These are phyloP conservation scores for Erebia aethiops DNA, from an alignment of 2,888 invertebrate species.

Conservation along the genomic window DNA sequence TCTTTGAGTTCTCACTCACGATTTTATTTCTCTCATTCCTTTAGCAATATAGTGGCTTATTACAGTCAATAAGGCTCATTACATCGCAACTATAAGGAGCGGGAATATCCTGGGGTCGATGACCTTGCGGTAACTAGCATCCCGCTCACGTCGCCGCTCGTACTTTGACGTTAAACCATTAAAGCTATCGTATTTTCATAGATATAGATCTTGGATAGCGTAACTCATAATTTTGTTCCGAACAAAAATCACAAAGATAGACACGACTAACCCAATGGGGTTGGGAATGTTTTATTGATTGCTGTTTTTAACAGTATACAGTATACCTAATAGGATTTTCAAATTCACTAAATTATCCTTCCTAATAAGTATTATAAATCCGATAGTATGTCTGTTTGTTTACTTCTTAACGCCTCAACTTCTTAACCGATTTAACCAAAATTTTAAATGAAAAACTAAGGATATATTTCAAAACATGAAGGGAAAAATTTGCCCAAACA, in stretches of 20 bases:
- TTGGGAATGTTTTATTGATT: no score
- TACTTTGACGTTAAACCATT: conserved; percentile 35
- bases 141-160: conserved; percentile 38
- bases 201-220: conserved; percentile 30
- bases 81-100: conserved; percentile 42
- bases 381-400: no score
- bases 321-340: neutral
- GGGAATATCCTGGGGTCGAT: conserved; percentile 60
- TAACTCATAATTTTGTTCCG: conserved; percentile 13
- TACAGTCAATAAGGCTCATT: conserved; percentile 34
- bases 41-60: conserved; percentile 29
- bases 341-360: neutral
- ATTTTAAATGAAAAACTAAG: no score
- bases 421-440: no score
- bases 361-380: no score
- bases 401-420: no score
- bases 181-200: conserved; percentile 32
- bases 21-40: conserved; percentile 21
- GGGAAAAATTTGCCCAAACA: no score
- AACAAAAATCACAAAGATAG: neutral
- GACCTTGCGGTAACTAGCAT: conserved; percentile 69
- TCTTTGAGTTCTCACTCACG: conserved; percentile 1
- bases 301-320: no score
- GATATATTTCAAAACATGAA: neutral
- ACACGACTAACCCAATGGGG: no score